A percentile compares a stretch with the other conserved stretches of the same genome.
These are phyloP conservation scores for Antitype chi DNA, from an alignment of 2,888 invertebrate species.

Conservation along the genomic window DNA sequence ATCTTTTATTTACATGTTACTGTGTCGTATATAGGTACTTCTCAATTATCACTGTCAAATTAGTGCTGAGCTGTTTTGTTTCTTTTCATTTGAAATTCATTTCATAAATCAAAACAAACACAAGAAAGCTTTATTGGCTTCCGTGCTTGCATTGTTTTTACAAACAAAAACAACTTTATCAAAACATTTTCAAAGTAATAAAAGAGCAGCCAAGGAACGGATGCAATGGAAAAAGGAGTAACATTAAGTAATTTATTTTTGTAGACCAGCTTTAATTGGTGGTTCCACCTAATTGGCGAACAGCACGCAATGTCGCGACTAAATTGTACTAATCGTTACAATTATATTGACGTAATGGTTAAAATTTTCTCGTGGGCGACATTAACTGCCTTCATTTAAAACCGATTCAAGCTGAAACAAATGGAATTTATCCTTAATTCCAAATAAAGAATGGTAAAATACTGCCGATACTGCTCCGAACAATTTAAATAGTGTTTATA, in stretches of 20 bases:
- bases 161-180: constrained; percentile 16
- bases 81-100: background rate
- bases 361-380: constrained; percentile 82
- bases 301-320: constrained; percentile 83
- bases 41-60: constrained; percentile 21
- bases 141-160: constrained; percentile 31
- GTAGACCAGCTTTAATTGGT: constrained; percentile 79
- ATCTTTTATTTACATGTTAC: constrained; percentile 64
- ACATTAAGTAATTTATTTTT: constrained; percentile 74
- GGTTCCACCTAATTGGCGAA: constrained; percentile 76
- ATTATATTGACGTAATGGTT: constrained; percentile 79
- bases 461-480: constrained; percentile 33
- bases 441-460: constrained; percentile 60
- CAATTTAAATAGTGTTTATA: constrained; percentile 35
- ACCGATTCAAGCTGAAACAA: constrained; percentile 76
- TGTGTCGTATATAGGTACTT: constrained; percentile 24
- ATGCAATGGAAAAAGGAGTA: constrained; percentile 52
- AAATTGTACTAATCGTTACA: constrained; percentile 82
- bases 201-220: constrained; percentile 41
- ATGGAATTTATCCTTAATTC: constrained; percentile 67
- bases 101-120: constrained; percentile 7
- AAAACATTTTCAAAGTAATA: constrained; percentile 43
- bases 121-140: constrained; percentile 4
- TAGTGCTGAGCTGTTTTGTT: background rate
- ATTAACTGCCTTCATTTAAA: constrained; percentile 81